Evolutionary conservation across 2,797 vertebrate species (phyloP).

Genomic region (Galago senegalensis): DNA sequence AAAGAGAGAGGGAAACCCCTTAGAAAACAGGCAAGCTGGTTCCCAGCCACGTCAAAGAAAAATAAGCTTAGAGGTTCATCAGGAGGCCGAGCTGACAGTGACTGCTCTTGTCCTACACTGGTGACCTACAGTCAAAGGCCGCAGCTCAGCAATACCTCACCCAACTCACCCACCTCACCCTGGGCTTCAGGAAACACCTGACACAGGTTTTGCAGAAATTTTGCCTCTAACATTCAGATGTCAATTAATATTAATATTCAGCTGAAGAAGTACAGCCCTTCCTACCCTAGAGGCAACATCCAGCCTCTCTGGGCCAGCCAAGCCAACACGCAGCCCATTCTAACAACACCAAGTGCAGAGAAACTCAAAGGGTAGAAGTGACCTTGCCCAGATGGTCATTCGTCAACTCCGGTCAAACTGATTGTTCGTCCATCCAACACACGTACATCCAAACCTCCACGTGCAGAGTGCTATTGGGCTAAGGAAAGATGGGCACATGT

Average conservation of each 20-base stretch:
- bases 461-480: not conserved
- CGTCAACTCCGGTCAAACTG: not conserved
- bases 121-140: not conserved
- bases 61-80: not conserved
- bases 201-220: constrained; percentile 35
- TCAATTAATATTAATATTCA: not conserved
- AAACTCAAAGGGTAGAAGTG: not conserved
- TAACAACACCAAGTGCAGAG: not conserved
- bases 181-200: not conserved
- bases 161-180: not conserved
- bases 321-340: not conserved
- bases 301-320: not conserved
- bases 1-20: not conserved
- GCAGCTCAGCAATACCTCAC: not conserved
- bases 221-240: constrained; percentile 3
- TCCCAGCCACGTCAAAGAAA: not conserved
- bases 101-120: not conserved
- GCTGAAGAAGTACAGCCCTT: not conserved
- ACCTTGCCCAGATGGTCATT: not conserved
- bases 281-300: not conserved
- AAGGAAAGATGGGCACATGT: not conserved
- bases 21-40: not conserved
- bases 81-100: not conserved
- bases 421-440: not conserved
- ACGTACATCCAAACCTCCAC: not conserved